phyloP scores from a whole-genome alignment of 2,888 invertebrate genomes.

The Plemyria rubiginata region DNA sequence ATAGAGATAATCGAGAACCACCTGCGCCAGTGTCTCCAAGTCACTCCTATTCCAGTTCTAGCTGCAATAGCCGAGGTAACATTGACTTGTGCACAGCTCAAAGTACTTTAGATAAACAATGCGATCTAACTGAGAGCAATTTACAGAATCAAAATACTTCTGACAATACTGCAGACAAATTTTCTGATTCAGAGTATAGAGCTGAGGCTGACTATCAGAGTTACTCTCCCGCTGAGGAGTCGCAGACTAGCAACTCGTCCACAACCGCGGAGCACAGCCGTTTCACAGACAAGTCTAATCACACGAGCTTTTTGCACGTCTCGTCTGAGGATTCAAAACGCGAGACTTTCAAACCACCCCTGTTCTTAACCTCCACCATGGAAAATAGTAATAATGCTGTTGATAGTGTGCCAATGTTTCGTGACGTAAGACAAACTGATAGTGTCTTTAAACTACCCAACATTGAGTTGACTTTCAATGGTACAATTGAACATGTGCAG shows the following conservation, averaged over 20 bases:
- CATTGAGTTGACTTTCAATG: conserved; percentile 78
- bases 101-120: conserved; percentile 60
- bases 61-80: conserved; percentile 66
- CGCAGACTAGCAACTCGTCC: conserved; percentile 63
- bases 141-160: conserved; percentile 51
- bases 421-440: conserved; percentile 64
- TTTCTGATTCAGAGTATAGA: conserved; percentile 56
- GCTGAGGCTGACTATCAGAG: conserved; percentile 64
- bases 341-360: conserved; percentile 62
- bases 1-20: conserved; percentile 48
- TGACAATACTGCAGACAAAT: conserved; percentile 57
- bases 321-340: conserved; percentile 73
- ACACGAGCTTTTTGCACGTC: conserved; percentile 57
- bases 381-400: conserved; percentile 83
- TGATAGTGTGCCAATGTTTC: conserved; percentile 75
- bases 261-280: conserved; percentile 63
- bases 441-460: conserved; percentile 78
- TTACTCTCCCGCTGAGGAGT: conserved; percentile 56
- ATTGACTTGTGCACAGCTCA: conserved; percentile 66
- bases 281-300: conserved; percentile 69
- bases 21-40: conserved; percentile 52
- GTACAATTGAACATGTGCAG: conserved; percentile 78
- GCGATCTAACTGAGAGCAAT: conserved; percentile 53
- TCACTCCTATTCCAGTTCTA: conserved; percentile 55
- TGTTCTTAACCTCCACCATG: conserved; percentile 80